phyloP scores from a whole-genome alignment of 2,113 vertebrate species.

The Agelaius phoeniceus region DNA sequence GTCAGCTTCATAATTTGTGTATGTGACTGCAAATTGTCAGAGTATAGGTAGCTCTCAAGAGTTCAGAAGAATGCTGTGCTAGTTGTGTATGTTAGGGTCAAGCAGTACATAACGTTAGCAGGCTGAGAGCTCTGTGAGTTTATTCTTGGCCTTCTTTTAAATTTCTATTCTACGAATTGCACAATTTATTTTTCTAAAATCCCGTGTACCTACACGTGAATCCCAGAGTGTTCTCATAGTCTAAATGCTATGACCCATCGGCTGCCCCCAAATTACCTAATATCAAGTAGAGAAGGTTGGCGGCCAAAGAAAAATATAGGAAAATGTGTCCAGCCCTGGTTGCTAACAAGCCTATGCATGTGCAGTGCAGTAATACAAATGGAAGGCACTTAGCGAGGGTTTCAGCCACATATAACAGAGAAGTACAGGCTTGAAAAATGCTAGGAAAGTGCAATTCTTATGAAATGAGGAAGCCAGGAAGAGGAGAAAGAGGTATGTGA shows the following conservation, averaged over 20 bases:
- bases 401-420: background rate
- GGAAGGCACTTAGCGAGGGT: background rate
- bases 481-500: background rate
- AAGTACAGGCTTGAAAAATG: slow-evolving; percentile 1
- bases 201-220: background rate
- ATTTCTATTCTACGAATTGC: background rate
- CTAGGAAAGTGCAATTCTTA: background rate
- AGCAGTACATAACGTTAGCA: background rate
- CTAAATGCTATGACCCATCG: background rate
- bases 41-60: background rate
- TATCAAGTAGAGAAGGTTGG: background rate
- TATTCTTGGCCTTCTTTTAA: background rate
- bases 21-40: background rate
- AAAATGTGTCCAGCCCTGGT: background rate
- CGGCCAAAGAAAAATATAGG: background rate
- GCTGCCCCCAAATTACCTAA: background rate
- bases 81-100: background rate
- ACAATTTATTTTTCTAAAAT: background rate
- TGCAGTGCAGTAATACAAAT: background rate
- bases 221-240: background rate
- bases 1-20: background rate
- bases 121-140: background rate
- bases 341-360: background rate
- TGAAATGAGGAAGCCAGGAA: background rate
- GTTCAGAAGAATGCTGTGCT: background rate